Conservation (phyloP, 2,888 invertebrate genomes). For the Ochlodes sylvanus region DNA sequence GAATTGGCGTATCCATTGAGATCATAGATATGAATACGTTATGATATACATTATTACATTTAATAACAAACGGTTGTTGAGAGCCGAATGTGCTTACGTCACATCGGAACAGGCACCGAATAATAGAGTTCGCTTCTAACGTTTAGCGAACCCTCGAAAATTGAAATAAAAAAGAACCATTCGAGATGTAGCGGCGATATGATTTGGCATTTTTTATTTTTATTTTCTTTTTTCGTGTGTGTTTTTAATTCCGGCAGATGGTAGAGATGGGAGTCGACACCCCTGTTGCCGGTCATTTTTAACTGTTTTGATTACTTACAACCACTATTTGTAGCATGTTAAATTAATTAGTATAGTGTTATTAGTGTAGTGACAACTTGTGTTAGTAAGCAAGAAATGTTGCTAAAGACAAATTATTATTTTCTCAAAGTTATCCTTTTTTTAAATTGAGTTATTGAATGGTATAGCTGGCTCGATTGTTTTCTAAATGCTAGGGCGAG, state of each 20-base stretch:
- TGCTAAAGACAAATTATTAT: too few species aligned
- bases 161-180: constrained; percentile 82
- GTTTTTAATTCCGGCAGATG: constrained; percentile 67
- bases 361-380: too few species aligned
- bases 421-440: too few species aligned
- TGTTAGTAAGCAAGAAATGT: too few species aligned
- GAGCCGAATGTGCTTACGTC: constrained; percentile 80
- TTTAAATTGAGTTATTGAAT: too few species aligned
- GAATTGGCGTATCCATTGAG: constrained; percentile 78
- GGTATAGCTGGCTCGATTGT: too few species aligned
- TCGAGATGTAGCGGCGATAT: constrained; percentile 83
- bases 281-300: constrained; percentile 39
- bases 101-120: constrained; percentile 71
- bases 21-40: constrained; percentile 81
- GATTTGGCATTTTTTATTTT: constrained; percentile 80
- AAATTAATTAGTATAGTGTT: too few species aligned
- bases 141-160: constrained; percentile 83
- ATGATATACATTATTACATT: constrained; percentile 81
- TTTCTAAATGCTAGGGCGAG: too few species aligned
- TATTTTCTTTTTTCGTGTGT: constrained; percentile 66
- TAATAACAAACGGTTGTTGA: constrained; percentile 79
- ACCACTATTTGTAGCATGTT: too few species aligned
- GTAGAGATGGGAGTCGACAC: constrained; percentile 60
- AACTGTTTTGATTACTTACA: constrained; percentile 27
- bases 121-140: constrained; percentile 82